Evolutionary conservation across 1,140 invertebrate genomes (phyloP).

Genomic region (Ceratosolen fusciceps): DNA sequence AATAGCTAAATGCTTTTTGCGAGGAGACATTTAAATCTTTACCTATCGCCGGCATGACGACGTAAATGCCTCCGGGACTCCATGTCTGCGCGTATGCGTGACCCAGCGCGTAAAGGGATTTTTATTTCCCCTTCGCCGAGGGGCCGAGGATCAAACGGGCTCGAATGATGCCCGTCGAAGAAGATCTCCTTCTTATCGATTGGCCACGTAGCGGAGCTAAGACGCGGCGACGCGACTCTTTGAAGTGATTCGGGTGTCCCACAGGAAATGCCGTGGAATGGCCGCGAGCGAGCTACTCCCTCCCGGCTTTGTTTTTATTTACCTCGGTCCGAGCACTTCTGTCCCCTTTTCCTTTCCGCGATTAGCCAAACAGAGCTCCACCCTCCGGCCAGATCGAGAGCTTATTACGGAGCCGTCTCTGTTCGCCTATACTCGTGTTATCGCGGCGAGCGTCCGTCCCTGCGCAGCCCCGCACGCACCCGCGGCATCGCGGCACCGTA

Average conservation of each 20-base stretch:
- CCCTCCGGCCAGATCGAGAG: not conserved
- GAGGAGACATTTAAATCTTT: conserved; percentile 72
- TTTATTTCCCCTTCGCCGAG: conserved; percentile 13
- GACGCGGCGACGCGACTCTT: conserved; percentile 57
- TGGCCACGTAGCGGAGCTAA: conserved; percentile 37
- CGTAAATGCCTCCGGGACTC: not conserved
- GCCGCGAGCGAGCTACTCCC: not conserved
- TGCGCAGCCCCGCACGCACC: not conserved
- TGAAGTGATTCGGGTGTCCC: conserved; percentile 55
- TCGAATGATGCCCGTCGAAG: conserved; percentile 47
- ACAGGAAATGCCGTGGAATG: conserved; percentile 38
- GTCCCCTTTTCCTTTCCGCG: not conserved
- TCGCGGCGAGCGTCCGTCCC: too few species aligned
- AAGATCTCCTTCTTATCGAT: conserved; percentile 67
- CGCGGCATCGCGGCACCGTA: too few species aligned
- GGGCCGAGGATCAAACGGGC: not conserved
- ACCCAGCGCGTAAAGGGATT: not conserved
- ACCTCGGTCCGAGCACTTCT: conserved; percentile 6
- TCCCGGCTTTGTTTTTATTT: conserved; percentile 47
- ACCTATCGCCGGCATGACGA: conserved; percentile 55
- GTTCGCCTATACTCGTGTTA: not conserved
- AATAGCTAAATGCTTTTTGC: conserved; percentile 74
- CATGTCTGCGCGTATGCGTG: too few species aligned
- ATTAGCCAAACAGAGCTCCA: conserved; percentile 13
- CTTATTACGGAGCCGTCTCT: not conserved